A percentile compares a stretch with the other conserved stretches of the same genome.
These are phyloP conservation scores for Hippocampus zosterae DNA, from an alignment of 2,113 vertebrate species.

Conservation along the genomic window DNA sequence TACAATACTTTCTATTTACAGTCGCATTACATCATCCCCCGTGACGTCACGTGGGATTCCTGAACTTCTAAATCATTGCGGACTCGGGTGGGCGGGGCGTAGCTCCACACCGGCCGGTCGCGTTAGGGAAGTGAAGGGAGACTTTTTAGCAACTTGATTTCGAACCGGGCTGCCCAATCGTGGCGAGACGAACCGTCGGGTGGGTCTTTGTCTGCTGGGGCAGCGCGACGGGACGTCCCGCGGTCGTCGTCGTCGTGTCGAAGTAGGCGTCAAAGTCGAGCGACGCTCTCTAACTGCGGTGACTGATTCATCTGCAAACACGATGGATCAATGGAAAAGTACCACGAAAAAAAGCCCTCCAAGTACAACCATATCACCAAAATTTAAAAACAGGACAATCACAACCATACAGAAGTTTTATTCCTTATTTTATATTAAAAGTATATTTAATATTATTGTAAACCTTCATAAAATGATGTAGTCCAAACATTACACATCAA, in stretches of 20 bases:
- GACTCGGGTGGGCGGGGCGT: constrained; percentile 53
- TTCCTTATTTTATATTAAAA: too few species aligned
- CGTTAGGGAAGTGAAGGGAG: constrained; percentile 8
- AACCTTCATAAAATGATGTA: too few species aligned
- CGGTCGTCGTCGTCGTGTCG: neutral
- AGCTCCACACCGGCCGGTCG: constrained; percentile 31
- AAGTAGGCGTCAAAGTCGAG: neutral
- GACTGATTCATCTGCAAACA: neutral
- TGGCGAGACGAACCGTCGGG: neutral
- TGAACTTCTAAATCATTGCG: constrained; percentile 99
- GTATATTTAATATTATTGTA: too few species aligned
- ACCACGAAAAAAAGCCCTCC: neutral
- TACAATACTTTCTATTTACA: constrained; percentile 99
- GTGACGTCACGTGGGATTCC: constrained; percentile 99
- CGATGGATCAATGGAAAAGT: neutral
- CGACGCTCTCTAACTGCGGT: neutral
- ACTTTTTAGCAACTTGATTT: neutral
- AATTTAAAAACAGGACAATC: neutral
- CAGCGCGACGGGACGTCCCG: constrained; percentile 10
- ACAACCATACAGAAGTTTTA: too few species aligned
- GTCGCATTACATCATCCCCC: constrained; percentile 97
- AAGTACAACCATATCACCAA: neutral
- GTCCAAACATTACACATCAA: too few species aligned
- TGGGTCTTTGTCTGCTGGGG: neutral
- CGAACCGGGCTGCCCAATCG: neutral